Evolutionary conservation across 2,888 invertebrate species (phyloP).

Genomic region (Pterostichus niger): DNA sequence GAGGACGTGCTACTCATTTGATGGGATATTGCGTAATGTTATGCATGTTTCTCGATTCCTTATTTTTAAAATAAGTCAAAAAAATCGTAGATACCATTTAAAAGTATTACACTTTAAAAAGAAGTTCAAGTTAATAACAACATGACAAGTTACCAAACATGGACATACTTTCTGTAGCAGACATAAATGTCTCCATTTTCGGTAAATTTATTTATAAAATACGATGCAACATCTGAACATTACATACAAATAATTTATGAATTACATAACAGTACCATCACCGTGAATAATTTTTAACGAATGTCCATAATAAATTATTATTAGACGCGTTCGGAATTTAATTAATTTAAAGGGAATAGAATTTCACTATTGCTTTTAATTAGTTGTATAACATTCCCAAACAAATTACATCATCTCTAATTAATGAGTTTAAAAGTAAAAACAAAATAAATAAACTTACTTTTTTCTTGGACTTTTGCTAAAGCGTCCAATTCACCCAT

Average conservation of each 20-base stretch:
- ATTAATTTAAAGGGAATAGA: not conserved
- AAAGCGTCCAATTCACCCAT: conserved; percentile 75
- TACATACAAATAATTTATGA: conserved; percentile 1
- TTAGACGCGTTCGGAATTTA: conserved; percentile 2
- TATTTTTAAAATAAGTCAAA: too few relatives aligned
- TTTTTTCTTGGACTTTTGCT: conserved; percentile 75
- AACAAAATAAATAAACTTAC: conserved; percentile 71
- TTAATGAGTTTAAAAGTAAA: not conserved
- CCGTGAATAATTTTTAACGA: conserved; percentile 1
- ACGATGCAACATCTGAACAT: not conserved
- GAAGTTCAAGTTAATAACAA: not conserved
- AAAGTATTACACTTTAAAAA: too few relatives aligned
- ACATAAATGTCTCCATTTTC: conserved; percentile 16
- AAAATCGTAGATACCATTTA: too few relatives aligned
- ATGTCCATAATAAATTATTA: conserved; percentile 13
- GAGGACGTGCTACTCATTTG: too few relatives aligned
- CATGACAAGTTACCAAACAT: not conserved
- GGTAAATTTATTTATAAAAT: not conserved
- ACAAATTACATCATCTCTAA: not conserved
- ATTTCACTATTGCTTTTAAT: conserved; percentile 28
- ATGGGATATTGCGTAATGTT: too few relatives aligned
- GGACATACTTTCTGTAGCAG: conserved; percentile 6
- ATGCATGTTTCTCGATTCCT: too few relatives aligned
- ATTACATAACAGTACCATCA: not conserved
- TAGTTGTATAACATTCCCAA: not conserved